Base-by-base conservation (phyloP, 2,888 invertebrate species). In the Strigamia maritima region DNA sequence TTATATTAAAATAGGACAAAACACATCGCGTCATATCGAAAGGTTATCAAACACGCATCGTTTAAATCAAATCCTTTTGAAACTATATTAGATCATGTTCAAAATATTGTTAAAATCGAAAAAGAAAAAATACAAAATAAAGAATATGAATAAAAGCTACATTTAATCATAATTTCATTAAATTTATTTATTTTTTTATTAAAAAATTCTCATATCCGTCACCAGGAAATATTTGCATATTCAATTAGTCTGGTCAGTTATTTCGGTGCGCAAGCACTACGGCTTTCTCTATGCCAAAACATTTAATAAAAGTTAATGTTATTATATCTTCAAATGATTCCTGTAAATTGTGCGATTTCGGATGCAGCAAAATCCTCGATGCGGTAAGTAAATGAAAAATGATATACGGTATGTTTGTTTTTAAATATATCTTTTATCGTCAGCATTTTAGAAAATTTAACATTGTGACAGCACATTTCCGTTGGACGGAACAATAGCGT, bases 281-380 rank as follows among this genome's bases (percentile, higher is more conserved):
- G 60, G 24, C 60, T 10, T 60, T 3, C 24, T 60, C 60, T 0
- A 60, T 60, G 10, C 60, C 60, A 19, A 60, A 60, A 60, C 60
- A 60, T 12, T 3, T 60, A 60, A 60, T 60, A 2, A 8, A 19
- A 0, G 86, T 88, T 80, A 90, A 90, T 83, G 80, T 81, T 85
- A 65, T 88, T 84, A 82, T 87, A 82, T 83, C 85, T 79, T 81
- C 81, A 38, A 82, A 86, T 65, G 86, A 86, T 79, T 83, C 84
- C 1, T 89, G 89, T 82, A 90, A 89, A 83, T 83, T 90, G 0
- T 89, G 89, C 38, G 90, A 90, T 84, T 90, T 90, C 84, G 90
- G 90, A 1, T 82, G 90, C 87, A 81, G 84, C 70, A 83, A 84
- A 77, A 81, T 80, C 80, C 80, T 85, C 49, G 80, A 78, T 82